phyloP scores from a whole-genome alignment of 1,140 invertebrate species.

The Zaprionus davidi region DNA sequence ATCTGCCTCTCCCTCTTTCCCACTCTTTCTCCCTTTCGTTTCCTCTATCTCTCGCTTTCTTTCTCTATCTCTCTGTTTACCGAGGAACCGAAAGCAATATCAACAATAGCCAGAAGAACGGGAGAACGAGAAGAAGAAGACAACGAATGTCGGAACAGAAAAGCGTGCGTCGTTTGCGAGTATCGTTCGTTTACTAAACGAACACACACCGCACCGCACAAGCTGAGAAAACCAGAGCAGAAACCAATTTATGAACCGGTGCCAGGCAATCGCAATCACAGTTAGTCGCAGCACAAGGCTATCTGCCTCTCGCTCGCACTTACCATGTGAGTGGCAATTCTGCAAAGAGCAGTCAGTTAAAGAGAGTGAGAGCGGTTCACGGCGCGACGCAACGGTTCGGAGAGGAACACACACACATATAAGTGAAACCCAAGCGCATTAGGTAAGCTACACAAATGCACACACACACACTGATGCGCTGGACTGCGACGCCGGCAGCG shows the following conservation, averaged over 20 bases:
- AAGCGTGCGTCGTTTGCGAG: slow-evolving; percentile 48
- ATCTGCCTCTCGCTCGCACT: slow-evolving; percentile 31
- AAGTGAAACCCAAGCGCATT: slow-evolving; percentile 16
- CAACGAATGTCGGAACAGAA: slow-evolving; percentile 11
- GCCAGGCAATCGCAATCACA: slow-evolving; percentile 38
- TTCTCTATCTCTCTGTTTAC: background rate
- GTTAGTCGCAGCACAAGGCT: slow-evolving; percentile 8
- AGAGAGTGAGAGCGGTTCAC: slow-evolving; percentile 49
- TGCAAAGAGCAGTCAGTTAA: slow-evolving; percentile 21
- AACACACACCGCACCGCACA: slow-evolving; percentile 21
- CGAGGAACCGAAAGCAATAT: slow-evolving; percentile 1
- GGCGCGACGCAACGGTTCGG: slow-evolving; percentile 39
- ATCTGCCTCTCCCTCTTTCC: background rate
- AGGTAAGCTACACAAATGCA: slow-evolving; percentile 26
- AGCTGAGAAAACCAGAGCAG: slow-evolving; percentile 47
- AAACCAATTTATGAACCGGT: slow-evolving; percentile 61
- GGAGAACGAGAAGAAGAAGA: background rate
- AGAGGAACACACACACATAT: slow-evolving; percentile 28
- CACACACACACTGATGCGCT: background rate
- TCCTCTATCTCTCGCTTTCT: background rate
- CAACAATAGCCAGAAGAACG: background rate
- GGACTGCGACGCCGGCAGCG: slow-evolving; percentile 4
- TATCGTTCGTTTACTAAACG: slow-evolving; percentile 52
- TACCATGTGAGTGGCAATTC: slow-evolving; percentile 17
- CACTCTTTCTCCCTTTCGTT: background rate